Base-by-base conservation (phyloP, 1,140 invertebrate species). In the Drosophila yakuba region DNA sequence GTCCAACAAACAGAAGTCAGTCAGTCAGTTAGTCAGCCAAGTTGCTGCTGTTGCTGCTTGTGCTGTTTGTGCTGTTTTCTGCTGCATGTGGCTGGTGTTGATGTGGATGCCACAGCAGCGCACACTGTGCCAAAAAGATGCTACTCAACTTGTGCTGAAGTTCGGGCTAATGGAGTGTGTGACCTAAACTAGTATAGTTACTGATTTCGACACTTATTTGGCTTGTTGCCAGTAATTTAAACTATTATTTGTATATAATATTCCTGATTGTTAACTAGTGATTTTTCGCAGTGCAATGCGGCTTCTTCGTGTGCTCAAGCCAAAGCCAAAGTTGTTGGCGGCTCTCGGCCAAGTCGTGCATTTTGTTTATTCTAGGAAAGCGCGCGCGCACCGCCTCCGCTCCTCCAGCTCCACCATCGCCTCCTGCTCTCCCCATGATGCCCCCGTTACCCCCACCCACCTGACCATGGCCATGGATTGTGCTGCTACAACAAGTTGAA, bases 1-100 rank as follows among this genome's bases (percentile, higher is more conserved):
- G 85, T 89, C 84, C 84, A 89, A 89, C 83, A 86, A 89, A 89
- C 84, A 89, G 84, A 88, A 88, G 84, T 88, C 84, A 89, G 84
- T 89, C 84, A 83, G 84, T 89, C 52, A 88, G 44, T 47, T 74
- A 88, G 83, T 68, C 76, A 82, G 74, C 59, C 58, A 77, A 75
- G 75, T 63, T 68, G 73, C 62, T 77, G 62, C 72, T 32, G 57
- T 43, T 62, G 57, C 51, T 61, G 57, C 47, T 55, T 54, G 44
- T 58, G 69, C 54, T 76, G 55, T 67, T 67, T 54, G 44, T 58
- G 69, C 54, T 76, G 55, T 67, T 67, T 28, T 43, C 43, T 62
- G 61, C 36, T 73, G 59, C 71, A 54, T 76, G 74, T 60, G 47
- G 71, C 23, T 78, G 74, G 67, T 86, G 82, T 78, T 86, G 77